Evolutionary conservation across 2,888 invertebrate genomes (phyloP), one percentile per base, ranked within the genome.

Genomic region (Griposia aprilina): DNA sequence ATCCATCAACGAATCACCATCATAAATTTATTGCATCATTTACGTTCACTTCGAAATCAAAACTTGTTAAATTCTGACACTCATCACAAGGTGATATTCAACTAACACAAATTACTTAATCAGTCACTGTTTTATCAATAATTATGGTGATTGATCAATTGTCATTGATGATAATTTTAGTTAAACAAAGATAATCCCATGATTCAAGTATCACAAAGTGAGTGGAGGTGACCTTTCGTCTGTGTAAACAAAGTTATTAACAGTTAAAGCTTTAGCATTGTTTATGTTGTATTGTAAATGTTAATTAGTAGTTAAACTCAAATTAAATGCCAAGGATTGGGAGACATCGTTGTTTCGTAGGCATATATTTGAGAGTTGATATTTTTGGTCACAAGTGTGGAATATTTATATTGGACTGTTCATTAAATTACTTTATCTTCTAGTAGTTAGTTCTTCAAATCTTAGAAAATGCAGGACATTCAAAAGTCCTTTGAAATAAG

Each of bases 241-340:
- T 85, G 69, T 86, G 78, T 80, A 87, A 83, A 90, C 88, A 89
- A 87, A 88, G 84, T 89, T 87, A 83, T 87, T 87, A 90, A 84
- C 77, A 81, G 80, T 77, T 88, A 86, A 87, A 82, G 60, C 82
- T 83, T 85, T 83, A 81, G 78, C 84, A 86, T 88, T 89, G 91
- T 92, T 90, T 90, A 88, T 87, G 84, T 84, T 87, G 85, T 88
- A 90, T 91, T 90, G 90, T 92, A 90, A 85, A 86, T 88, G 86
- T 81, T 92, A 92, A 92, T 92, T 91, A 90, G 87, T 88, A 85
- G 81, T 89, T 86, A 87, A 89, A 83, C 86, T 87, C 71, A 83
- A 88, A 89, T 86, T 80, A 87, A 90, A 89, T 89, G 87, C 78
- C 90, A 90, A 90, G 86, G 89, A 86, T 85, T 79, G 59, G 36